Evolutionary conservation across 1,140 invertebrate species (phyloP).

Genomic region (Lasioglossum albipes): DNA sequence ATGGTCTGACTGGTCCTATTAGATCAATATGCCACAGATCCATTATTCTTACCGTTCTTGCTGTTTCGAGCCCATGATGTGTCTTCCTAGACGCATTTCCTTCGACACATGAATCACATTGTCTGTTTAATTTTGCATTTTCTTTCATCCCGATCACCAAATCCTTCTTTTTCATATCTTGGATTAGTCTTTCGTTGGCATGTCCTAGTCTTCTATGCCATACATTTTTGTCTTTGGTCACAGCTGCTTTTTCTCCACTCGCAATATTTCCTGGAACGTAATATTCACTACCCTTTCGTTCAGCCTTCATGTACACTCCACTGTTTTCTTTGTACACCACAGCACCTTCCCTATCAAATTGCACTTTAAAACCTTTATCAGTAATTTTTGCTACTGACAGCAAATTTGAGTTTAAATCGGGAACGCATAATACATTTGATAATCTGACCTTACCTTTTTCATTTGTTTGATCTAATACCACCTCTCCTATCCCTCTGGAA

Average conservation of each 20-base stretch:
- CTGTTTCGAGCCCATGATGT: background rate
- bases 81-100: background rate
- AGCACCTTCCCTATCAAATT: background rate
- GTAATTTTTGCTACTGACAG: no score
- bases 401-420: background rate
- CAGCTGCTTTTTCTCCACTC: background rate
- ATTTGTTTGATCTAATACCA: background rate
- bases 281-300: background rate
- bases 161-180: background rate
- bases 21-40: background rate
- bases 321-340: background rate
- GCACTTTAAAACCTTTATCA: background rate
- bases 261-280: background rate
- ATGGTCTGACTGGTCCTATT: background rate
- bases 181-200: background rate
- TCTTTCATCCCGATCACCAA: background rate
- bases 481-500: background rate
- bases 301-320: background rate
- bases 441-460: background rate
- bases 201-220: slow-evolving; percentile 5
- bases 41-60: background rate
- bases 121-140: background rate
- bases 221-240: background rate
- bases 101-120: background rate
- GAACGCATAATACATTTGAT: slow-evolving; percentile 14